phyloP scores from a whole-genome alignment of 2,888 invertebrate genomes.

The Leptinotarsa haldemani region DNA sequence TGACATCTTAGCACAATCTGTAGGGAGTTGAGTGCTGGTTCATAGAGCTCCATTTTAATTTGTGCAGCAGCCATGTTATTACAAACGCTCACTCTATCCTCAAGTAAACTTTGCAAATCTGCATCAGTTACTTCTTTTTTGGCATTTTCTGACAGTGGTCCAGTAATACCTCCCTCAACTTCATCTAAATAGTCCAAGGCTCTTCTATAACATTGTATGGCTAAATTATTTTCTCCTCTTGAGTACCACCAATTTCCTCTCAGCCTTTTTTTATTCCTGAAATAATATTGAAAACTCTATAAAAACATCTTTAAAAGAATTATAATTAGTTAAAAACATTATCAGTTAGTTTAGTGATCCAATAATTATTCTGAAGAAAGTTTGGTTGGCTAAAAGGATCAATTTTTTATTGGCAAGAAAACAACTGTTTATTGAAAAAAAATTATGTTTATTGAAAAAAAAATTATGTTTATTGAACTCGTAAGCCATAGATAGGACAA shows the following conservation, averaged over 20 bases:
- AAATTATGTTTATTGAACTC: no score
- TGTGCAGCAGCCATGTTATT: constrained; percentile 95
- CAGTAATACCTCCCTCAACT: constrained; percentile 70
- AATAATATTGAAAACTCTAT: constrained; percentile 21
- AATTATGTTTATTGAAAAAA: no score
- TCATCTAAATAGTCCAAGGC: constrained; percentile 86
- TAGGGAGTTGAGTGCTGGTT: constrained; percentile 86
- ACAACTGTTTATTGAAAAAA: no score
- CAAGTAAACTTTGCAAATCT: constrained; percentile 76
- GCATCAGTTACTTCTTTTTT: constrained; percentile 66
- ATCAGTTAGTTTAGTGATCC: no score
- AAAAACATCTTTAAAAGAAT: neutral
- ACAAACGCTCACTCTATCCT: constrained; percentile 85
- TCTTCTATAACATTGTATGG: constrained; percentile 88
- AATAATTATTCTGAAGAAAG: no score
- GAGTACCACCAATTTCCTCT: constrained; percentile 93
- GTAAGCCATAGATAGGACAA: no score
- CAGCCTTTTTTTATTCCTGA: constrained; percentile 80
- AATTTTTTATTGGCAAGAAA: no score
- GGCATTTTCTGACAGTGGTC: constrained; percentile 29
- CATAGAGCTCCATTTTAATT: constrained; percentile 86
- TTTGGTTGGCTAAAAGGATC: no score
- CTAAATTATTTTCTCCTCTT: constrained; percentile 82
- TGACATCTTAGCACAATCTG: constrained; percentile 86
- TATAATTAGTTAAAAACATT: no score